phyloP scores from a whole-genome alignment of 2,888 invertebrate genomes.

The Zelleria hepariella region DNA sequence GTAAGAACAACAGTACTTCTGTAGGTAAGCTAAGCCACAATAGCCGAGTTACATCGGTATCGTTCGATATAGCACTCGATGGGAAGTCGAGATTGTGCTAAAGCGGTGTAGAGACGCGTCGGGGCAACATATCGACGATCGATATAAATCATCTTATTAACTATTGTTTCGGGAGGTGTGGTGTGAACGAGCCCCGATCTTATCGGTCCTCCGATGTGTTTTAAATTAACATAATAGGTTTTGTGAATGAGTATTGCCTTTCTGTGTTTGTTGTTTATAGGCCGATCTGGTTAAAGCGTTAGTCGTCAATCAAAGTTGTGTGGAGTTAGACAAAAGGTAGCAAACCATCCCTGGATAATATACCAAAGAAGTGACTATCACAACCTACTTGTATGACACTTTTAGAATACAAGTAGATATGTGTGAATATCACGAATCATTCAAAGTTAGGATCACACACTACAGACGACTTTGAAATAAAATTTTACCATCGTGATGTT shows the following conservation, averaged over 20 bases:
- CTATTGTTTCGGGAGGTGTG: slow-evolving; percentile 72
- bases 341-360: too few relatives aligned
- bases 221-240: slow-evolving; percentile 73
- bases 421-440: too few relatives aligned
- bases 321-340: too few relatives aligned
- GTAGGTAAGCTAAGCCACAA: not conserved
- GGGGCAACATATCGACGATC: slow-evolving; percentile 57
- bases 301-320: not conserved
- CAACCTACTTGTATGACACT: too few relatives aligned
- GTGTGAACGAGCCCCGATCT: slow-evolving; percentile 65
- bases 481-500: too few relatives aligned
- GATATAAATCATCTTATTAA: slow-evolving; percentile 73
- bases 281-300: slow-evolving; percentile 7
- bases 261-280: slow-evolving; percentile 55
- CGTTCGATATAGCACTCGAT: slow-evolving; percentile 60
- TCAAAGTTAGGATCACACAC: too few relatives aligned
- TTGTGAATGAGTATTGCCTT: slow-evolving; percentile 67
- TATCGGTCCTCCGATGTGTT: slow-evolving; percentile 65
- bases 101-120: slow-evolving; percentile 68
- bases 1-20: not conserved
- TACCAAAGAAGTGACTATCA: too few relatives aligned
- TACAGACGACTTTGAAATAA: too few relatives aligned
- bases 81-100: slow-evolving; percentile 64
- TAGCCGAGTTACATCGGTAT: slow-evolving; percentile 46
- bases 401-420: too few relatives aligned